phyloP scores from a whole-genome alignment of 2,113 vertebrate species.

The Spilogale gracilis region DNA sequence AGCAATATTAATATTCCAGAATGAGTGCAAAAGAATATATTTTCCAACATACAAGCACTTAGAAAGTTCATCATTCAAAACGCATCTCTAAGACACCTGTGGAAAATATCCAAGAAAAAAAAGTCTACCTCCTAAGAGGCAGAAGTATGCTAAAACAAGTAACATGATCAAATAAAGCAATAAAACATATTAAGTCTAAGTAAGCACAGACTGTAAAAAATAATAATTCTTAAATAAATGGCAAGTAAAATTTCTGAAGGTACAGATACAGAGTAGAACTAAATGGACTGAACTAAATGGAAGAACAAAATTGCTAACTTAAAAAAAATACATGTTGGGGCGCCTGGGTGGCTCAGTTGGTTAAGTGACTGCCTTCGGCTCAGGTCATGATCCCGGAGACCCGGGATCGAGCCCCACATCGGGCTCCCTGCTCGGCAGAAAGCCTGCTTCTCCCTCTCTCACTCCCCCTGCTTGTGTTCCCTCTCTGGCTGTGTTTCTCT shows the following conservation, averaged over 20 bases:
- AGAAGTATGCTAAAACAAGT: neutral
- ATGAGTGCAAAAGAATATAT: neutral
- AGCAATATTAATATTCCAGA: neutral
- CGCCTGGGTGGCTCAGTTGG: no score
- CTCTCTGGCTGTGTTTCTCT: no score
- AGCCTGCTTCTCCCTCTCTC: no score
- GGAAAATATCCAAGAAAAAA: neutral
- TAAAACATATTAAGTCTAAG: slow-evolving; percentile 1
- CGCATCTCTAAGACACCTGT: neutral
- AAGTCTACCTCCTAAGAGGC: neutral
- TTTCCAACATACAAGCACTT: neutral
- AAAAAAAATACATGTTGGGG: neutral
- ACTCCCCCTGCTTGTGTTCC: no score
- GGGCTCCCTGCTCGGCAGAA: no score
- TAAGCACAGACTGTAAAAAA: neutral
- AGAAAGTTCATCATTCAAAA: neutral
- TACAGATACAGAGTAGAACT: neutral
- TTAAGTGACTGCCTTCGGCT: no score
- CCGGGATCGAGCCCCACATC: no score
- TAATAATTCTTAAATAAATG: neutral
- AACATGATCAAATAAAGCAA: slow-evolving; percentile 5
- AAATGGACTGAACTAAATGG: neutral
- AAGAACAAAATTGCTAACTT: slow-evolving; percentile 43
- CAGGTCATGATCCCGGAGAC: no score
- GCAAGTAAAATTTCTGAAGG: slow-evolving; percentile 25